phyloP scores from a whole-genome alignment of 2,113 vertebrate species.

The Nycticorax nycticorax region DNA sequence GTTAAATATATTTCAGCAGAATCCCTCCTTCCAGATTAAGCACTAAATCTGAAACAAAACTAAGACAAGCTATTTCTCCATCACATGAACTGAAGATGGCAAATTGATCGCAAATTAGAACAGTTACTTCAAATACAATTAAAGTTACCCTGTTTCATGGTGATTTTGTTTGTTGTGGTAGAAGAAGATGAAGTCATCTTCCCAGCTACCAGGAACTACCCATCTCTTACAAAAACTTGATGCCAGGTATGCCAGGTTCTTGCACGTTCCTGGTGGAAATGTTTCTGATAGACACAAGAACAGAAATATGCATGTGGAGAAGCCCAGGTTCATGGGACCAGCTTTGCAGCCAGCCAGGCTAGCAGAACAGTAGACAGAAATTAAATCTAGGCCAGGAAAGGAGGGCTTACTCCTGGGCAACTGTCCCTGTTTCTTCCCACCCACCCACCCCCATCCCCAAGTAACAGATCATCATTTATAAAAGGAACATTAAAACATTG shows the following conservation, averaged over 20 bases:
- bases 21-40: background rate
- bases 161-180: background rate
- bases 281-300: background rate
- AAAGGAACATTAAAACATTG: slow-evolving; percentile 62
- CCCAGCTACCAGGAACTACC: background rate
- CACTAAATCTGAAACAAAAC: background rate
- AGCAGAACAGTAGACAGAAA: background rate
- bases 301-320: background rate
- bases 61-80: background rate
- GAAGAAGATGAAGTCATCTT: background rate
- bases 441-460: background rate
- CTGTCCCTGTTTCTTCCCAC: background rate
- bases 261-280: background rate
- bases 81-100: background rate
- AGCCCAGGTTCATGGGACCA: background rate
- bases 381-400: slow-evolving; percentile 8
- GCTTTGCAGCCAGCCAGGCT: background rate
- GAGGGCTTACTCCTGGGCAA: background rate
- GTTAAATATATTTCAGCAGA: background rate
- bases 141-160: background rate
- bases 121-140: background rate
- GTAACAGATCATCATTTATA: slow-evolving; percentile 52
- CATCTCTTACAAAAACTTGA: background rate
- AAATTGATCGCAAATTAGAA: background rate
- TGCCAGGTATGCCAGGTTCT: background rate